Base-by-base conservation (phyloP, 2,888 invertebrate genomes). In the Amorpha juglandis region DNA sequence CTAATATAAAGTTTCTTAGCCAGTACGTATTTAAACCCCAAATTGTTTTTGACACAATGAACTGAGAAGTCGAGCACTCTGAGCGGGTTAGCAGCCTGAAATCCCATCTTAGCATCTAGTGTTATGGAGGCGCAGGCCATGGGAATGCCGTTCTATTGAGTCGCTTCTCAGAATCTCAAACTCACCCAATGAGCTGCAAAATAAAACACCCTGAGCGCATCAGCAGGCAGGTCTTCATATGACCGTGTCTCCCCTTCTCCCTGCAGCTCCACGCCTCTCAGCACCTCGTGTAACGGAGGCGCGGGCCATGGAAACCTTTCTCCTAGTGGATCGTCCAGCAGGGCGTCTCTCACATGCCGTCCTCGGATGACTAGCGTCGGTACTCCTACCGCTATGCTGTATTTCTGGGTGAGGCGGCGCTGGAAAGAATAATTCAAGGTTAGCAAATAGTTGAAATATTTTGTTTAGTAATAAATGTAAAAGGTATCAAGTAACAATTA, bases 161-260 rank as follows among this genome's bases (percentile, higher is more conserved):
- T 27, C 27, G 4, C 1, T 27, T 27, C n/a, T n/a, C n/a, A 27
- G 27, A 9, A n/a, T 47, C 16, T 38, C 16, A 35, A 27, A 86
- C 95, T 93, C 89, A 98, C 98, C 98, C 98, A 98, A 85, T 97
- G 96, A 21, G 98, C 98, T 67, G 97, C 97, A 86, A 98, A 98
- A 83, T 97, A 97, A 77, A 98, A 95, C 51, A 97, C 97, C 78
- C 96, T 95, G 65, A 96, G 94, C 0, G 89, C 86, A 73, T 95
- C 95, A 75, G 93, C 93, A 0, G 95, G 94, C 21, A 96, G 83
- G 69, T 95, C 94, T 21, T 94, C 94, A 77, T 95, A 95, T 21
- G 92, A 81, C 77, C 89, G 93, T 42, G 81, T 86, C 63, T 78
- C 83, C 0, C 71, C 77, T 0, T 85, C 83, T 0, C 88, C 88